Evolutionary conservation across 2,888 invertebrate genomes (phyloP).

Genomic region (Aethes cnicana): DNA sequence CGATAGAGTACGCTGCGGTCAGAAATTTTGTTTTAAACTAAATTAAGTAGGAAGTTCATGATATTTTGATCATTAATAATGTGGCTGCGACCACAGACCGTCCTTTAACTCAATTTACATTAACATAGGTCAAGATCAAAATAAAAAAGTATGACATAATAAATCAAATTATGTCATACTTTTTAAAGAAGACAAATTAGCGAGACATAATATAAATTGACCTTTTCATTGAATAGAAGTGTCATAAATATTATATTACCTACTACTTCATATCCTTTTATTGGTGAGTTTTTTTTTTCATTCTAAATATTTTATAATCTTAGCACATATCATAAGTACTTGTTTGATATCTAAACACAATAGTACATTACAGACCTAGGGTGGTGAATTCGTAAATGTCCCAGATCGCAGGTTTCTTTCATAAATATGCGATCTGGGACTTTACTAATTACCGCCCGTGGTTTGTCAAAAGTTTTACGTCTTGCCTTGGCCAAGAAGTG

Average conservation of each 20-base stretch:
- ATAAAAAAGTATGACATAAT: neutral
- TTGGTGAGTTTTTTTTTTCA: no score
- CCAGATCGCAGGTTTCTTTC: no score
- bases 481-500: no score
- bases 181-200: neutral
- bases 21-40: constrained; percentile 1
- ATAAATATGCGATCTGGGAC: no score
- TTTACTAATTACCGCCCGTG: no score
- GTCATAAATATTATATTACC: neutral
- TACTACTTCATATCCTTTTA: no score
- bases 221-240: neutral
- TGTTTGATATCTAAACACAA: no score
- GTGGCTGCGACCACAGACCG: constrained; percentile 7
- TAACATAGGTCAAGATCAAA: constrained; percentile 21
- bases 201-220: neutral
- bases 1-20: constrained; percentile 12
- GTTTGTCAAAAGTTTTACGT: no score
- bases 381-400: no score
- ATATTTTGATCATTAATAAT: constrained; percentile 16
- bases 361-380: no score
- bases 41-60: constrained; percentile 24
- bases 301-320: no score
- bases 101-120: constrained; percentile 8
- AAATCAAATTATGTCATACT: neutral
- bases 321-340: no score